Base-by-base conservation (phyloP, 2,888 invertebrate genomes). In the Diaprepes abbreviatus region DNA sequence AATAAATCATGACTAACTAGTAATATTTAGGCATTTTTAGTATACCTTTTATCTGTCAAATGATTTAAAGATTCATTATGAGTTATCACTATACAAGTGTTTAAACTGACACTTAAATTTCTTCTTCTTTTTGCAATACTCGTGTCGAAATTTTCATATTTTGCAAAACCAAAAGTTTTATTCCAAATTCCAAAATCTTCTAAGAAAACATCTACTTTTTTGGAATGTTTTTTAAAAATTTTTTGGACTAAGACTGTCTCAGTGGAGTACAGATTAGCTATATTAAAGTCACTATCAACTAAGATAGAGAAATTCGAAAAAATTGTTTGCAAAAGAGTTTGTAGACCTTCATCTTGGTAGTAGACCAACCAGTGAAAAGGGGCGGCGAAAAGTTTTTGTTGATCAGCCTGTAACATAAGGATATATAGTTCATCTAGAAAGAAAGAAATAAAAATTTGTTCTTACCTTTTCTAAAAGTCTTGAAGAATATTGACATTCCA, bases 1-100 rank as follows among this genome's bases (percentile, higher is more conserved):
- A n/a, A n/a, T n/a, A n/a, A n/a, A n/a, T n/a, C n/a, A n/a, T n/a
- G n/a, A n/a, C n/a, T n/a, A n/a, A n/a, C n/a, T n/a, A n/a, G n/a
- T n/a, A n/a, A n/a, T n/a, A n/a, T n/a, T n/a, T n/a, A n/a, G n/a
- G n/a, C n/a, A n/a, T n/a, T n/a, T n/a, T n/a, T n/a, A n/a, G n/a
- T n/a, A 5, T 83, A 89, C 89, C 86, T 83, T 82, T 87, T 87
- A 81, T 90, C 90, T 5, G 84, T 83, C 65, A 90, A 83, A 81
- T 90, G 90, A 72, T 88, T 84, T 12, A 88, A 82, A 55, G 88
- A 88, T 73, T 89, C 87, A 71, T 87, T 87, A 74, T 89, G 85
- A 2, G 89, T 90, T 0, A 90, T 80, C 5, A 90, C 90, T 66
- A 88, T 86, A 70, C 88, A 87, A 24, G 88, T 85, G 45, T 85